Percentiles rank a stretch among this genome's conserved stretches.
Conservation (phyloP, 2,113 vertebrate species). For the Ursus arctos region DNA sequence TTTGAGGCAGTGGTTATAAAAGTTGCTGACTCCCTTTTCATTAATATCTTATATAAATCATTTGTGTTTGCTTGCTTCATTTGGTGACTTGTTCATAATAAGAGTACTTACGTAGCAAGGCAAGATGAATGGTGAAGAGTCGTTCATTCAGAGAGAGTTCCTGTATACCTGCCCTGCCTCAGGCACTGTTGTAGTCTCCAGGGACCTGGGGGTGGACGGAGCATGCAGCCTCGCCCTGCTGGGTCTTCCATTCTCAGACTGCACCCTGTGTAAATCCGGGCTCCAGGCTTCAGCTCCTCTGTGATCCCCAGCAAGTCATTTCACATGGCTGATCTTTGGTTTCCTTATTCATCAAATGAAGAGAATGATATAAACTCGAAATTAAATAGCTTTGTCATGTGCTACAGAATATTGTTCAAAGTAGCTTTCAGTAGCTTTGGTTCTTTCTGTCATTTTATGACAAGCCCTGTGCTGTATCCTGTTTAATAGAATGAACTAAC, state of each 20-base stretch:
- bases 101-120: neutral
- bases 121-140: constrained; percentile 12
- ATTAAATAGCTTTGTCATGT: neutral
- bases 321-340: neutral
- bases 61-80: neutral
- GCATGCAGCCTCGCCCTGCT: too few species aligned
- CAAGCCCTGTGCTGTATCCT: neutral
- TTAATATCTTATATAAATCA: constrained; percentile 57
- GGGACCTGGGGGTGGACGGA: neutral
- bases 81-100: constrained; percentile 23
- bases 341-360: neutral
- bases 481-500: neutral
- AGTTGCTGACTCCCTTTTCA: constrained; percentile 44
- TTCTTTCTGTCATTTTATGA: neutral
- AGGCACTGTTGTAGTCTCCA: neutral
- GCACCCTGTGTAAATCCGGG: neutral
- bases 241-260: neutral
- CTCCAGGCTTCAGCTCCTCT: neutral
- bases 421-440: neutral
- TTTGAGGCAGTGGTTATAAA: constrained; percentile 52
- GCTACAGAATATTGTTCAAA: neutral
- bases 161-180: neutral
- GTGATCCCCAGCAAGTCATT: neutral
- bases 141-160: neutral
- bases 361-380: neutral